phyloP scores from a whole-genome alignment of 2,113 vertebrate genomes.

The Triplophysa rosa region DNA sequence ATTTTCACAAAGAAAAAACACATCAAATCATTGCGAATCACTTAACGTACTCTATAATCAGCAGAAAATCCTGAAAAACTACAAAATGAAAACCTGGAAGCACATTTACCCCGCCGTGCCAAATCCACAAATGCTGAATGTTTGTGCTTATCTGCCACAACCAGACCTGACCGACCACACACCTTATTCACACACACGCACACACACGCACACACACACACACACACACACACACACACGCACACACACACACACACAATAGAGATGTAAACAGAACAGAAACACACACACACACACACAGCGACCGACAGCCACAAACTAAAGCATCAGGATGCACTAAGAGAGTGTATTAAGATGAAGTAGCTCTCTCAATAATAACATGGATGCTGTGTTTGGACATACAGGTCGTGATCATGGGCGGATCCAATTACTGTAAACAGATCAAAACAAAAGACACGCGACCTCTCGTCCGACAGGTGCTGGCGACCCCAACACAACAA shows the following conservation, averaged over 20 bases:
- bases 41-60: too few species aligned
- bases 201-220: neutral
- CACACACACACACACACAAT: neutral
- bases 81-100: neutral
- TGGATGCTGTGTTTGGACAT: slow-evolving; percentile 18
- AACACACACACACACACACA: slow-evolving; percentile 3
- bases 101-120: neutral
- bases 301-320: neutral
- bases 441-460: slow-evolving; percentile 6
- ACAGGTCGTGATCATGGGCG: neutral
- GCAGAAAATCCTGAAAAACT: too few species aligned
- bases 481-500: neutral
- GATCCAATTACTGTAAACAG: slow-evolving; percentile 37
- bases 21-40: too few species aligned
- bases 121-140: slow-evolving; percentile 5
- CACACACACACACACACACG: slow-evolving; percentile 2
- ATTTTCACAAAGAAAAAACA: too few species aligned
- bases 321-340: slow-evolving; percentile 14
- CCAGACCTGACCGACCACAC: slow-evolving; percentile 27
- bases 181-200: neutral
- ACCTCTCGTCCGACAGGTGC: neutral
- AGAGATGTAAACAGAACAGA: neutral
- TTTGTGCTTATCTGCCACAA: slow-evolving; percentile 34
- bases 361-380: slow-evolving; percentile 22
- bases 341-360: slow-evolving; percentile 6